These are phyloP conservation scores for Rattus norvegicus DNA, from an alignment of 2,113 vertebrate species.

Conservation along the genomic window GRCr8 NC_086033.1:76092501-76093000, in stretches of 20 bases:
- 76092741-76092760: background rate
- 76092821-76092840: background rate
- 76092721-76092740: background rate
- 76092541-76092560: background rate
- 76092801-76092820: background rate
- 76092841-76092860: background rate
- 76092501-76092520: background rate
- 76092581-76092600: background rate
- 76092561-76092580: background rate
- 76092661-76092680: background rate
- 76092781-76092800: background rate
- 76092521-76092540: background rate
- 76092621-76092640: slow-evolving; percentile 23
- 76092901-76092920: background rate
- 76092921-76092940: background rate
- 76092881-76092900: background rate
- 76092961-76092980: background rate
- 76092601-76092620: background rate
- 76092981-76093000: background rate
- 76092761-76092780: background rate
- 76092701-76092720: no score
- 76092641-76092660: background rate
- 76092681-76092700: background rate
- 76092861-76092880: background rate
- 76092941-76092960: background rate